These are phyloP conservation scores for Anarrhichthys ocellatus DNA, from an alignment of 2,113 vertebrate genomes.

Conservation along the genomic window DNA sequence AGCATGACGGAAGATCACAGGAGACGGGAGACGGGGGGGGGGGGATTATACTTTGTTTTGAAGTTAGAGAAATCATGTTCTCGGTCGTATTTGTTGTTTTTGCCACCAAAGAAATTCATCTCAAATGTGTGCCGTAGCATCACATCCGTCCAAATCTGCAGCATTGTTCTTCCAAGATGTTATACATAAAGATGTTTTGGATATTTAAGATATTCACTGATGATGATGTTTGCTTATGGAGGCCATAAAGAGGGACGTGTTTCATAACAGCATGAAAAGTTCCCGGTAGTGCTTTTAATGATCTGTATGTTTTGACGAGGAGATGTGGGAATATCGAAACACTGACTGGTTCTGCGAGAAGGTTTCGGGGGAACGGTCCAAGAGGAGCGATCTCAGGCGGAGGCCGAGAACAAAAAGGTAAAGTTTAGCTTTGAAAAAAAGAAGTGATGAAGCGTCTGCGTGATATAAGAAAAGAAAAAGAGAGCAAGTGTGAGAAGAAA, in stretches of 20 bases:
- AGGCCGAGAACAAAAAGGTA: neutral
- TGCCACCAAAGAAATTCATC: neutral
- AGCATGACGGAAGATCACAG: conserved; percentile 12
- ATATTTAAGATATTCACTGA: too few relatives aligned
- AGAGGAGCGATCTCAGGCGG: neutral
- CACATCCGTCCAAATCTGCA: neutral
- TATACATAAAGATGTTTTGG: neutral
- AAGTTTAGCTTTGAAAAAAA: neutral
- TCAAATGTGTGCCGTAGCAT: neutral
- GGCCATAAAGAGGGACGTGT: too few relatives aligned
- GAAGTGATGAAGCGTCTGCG: neutral
- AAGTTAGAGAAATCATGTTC: neutral
- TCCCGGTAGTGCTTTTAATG: too few relatives aligned
- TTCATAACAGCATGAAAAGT: too few relatives aligned
- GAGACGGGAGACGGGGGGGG: fast-evolving
- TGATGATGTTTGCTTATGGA: too few relatives aligned
- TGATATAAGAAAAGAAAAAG: neutral
- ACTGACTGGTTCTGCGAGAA: neutral
- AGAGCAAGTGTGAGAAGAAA: conserved; percentile 20
- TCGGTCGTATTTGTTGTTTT: neutral
- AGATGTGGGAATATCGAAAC: neutral
- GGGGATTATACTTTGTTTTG: neutral
- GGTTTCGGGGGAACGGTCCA: too few relatives aligned
- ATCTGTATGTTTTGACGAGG: neutral
- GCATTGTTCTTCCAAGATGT: neutral